Evolutionary conservation across 35 echinoderm and acorn worm genomes (phyloP).

Genomic region (Lytechinus pictus): DNA sequence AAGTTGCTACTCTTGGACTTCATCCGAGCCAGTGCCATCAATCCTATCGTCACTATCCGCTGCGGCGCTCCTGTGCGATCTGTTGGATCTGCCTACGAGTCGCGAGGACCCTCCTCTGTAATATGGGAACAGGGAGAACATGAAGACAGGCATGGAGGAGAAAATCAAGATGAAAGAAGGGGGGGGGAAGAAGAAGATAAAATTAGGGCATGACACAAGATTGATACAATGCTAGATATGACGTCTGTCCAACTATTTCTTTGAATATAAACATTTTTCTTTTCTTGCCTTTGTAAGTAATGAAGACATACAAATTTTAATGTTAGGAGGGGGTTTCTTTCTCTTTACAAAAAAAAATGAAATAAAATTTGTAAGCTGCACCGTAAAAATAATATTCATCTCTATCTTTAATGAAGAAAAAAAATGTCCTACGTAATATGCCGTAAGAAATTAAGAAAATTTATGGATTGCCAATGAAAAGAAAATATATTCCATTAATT

Average conservation of each 20-base stretch:
- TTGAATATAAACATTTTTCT: no score
- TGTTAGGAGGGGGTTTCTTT: no score
- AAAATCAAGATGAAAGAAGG: no score
- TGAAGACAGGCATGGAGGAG: background rate
- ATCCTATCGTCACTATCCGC: conserved; percentile 21
- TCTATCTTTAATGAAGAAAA: no score
- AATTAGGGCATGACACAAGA: background rate
- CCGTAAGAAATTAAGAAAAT: no score
- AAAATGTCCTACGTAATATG: no score
- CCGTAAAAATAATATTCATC: no score
- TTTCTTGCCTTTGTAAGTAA: no score
- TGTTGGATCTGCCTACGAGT: background rate
- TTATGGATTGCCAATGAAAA: background rate
- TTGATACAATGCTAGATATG: background rate
- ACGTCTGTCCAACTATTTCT: no score
- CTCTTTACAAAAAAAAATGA: no score
- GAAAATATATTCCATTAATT: background rate
- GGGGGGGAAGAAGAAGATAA: background rate
- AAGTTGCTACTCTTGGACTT: background rate
- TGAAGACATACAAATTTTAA: no score
- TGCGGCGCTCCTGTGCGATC: background rate
- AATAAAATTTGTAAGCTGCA: no score
- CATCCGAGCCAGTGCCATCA: conserved; percentile 30
- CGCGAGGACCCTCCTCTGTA: conserved; percentile 26
- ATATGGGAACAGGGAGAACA: conserved; percentile 15